A percentile compares a stretch with the other conserved stretches of the same genome.
phyloP scores from a whole-genome alignment of 2,797 vertebrate species.

The Aulostomus chinensis region DNA sequence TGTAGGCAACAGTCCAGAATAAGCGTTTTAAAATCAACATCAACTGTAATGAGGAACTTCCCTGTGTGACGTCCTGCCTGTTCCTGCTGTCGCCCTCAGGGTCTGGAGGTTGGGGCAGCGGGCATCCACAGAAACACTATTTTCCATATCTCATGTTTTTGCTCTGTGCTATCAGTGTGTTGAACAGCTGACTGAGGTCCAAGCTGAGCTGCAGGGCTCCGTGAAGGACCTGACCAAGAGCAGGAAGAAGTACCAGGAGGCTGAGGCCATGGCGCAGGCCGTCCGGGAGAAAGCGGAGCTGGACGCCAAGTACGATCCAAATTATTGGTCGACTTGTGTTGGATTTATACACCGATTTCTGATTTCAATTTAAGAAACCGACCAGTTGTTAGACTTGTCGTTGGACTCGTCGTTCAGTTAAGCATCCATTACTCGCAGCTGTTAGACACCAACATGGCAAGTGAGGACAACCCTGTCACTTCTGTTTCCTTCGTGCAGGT shows the following conservation, averaged over 20 bases:
- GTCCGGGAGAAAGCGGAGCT: conserved; percentile 95
- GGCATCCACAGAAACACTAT: conserved; percentile 3
- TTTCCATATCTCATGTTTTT: not conserved
- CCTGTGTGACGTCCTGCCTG: too few species aligned
- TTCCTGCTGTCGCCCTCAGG: not conserved
- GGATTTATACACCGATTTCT: too few species aligned
- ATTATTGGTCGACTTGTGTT: too few species aligned
- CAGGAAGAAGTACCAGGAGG: conserved; percentile 98
- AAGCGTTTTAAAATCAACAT: too few species aligned
- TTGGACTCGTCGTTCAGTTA: too few species aligned
- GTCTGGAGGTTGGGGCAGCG: not conserved
- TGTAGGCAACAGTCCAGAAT: too few species aligned
- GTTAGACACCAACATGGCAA: not conserved
- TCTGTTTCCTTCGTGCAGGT: conserved; percentile 73
- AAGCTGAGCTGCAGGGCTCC: conserved; percentile 92
- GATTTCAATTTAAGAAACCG: too few species aligned
- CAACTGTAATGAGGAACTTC: too few species aligned
- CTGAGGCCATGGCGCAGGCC: conserved; percentile 93
- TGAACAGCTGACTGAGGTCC: conserved; percentile 92
- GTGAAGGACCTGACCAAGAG: conserved; percentile 97
- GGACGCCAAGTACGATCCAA: conserved; percentile 90
- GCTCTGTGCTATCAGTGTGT: conserved; percentile 80
- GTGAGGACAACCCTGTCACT: not conserved
- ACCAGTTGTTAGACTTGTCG: too few species aligned
- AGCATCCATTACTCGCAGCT: too few species aligned